Percentiles rank a stretch among this genome's conserved stretches.
These are phyloP conservation scores for Noctilio leporinus DNA, from an alignment of 2,113 vertebrate genomes.

Conservation along the genomic window DNA sequence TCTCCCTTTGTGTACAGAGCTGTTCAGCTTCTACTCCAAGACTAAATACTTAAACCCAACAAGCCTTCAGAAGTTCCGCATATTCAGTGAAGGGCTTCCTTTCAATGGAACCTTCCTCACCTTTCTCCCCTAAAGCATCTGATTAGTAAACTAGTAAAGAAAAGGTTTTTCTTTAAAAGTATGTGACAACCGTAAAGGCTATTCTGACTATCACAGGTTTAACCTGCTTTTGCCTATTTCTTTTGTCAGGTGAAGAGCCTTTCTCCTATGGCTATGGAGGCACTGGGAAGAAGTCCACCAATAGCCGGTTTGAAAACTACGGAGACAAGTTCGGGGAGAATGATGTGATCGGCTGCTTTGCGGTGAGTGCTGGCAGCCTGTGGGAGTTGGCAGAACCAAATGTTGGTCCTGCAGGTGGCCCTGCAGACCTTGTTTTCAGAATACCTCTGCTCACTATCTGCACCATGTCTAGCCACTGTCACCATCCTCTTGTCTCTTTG, in stretches of 20 bases:
- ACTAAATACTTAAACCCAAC: neutral
- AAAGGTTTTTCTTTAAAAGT: neutral
- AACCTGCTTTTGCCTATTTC: constrained; percentile 14
- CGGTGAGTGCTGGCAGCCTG: constrained; percentile 79
- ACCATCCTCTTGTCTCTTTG: neutral
- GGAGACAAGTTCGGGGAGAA: constrained; percentile 91
- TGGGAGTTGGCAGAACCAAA: neutral
- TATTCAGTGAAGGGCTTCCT: neutral
- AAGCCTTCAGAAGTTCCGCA: neutral
- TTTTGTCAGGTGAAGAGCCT: constrained; percentile 84
- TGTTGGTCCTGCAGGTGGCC: neutral
- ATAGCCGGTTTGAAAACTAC: constrained; percentile 88
- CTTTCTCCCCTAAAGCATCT: neutral
- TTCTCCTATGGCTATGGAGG: constrained; percentile 92
- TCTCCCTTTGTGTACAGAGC: neutral
- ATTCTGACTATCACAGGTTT: neutral
- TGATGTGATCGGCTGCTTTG: constrained; percentile 90
- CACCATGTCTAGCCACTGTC: neutral
- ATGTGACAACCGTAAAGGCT: neutral
- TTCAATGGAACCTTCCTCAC: neutral
- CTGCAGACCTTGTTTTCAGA: neutral
- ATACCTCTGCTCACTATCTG: neutral
- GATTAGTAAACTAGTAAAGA: neutral
- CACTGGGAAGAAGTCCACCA: constrained; percentile 88
- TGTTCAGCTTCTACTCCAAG: neutral